Conservation (phyloP, 2,888 invertebrate genomes). For the Adela reaumurella region DNA sequence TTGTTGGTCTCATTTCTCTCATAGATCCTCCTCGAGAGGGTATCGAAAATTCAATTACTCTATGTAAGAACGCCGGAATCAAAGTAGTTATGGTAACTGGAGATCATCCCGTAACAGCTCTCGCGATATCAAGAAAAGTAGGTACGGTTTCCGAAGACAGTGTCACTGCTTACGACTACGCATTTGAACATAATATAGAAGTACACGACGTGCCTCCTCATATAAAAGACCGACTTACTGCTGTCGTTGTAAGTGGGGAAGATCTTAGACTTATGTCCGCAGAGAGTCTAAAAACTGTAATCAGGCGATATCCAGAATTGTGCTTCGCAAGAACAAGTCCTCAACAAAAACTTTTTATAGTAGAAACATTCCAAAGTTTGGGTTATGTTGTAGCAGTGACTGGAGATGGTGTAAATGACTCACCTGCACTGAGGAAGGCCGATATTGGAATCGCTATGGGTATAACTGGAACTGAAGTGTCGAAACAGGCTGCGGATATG, state of each 20-base stretch:
- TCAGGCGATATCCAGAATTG: constrained; percentile 63
- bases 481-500: constrained; percentile 90
- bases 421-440: constrained; percentile 81
- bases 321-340: constrained; percentile 72
- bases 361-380: constrained; percentile 75
- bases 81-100: constrained; percentile 71
- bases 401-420: constrained; percentile 87
- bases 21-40: constrained; percentile 67
- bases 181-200: constrained; percentile 57
- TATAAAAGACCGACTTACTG: constrained; percentile 34
- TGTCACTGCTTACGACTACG: constrained; percentile 66
- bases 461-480: constrained; percentile 72
- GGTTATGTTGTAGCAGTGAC: constrained; percentile 83
- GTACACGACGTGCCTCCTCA: constrained; percentile 45
- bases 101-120: constrained; percentile 71
- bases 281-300: constrained; percentile 52
- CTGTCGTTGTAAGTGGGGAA: constrained; percentile 43
- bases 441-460: constrained; percentile 83
- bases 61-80: constrained; percentile 68
- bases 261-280: constrained; percentile 58
- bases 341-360: constrained; percentile 65
- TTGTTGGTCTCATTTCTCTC: constrained; percentile 66
- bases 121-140: constrained; percentile 66
- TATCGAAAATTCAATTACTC: constrained; percentile 63
- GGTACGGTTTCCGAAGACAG: constrained; percentile 59